phyloP scores from a whole-genome alignment of 2,113 vertebrate species.

The Lutjanus erythropterus region DNA sequence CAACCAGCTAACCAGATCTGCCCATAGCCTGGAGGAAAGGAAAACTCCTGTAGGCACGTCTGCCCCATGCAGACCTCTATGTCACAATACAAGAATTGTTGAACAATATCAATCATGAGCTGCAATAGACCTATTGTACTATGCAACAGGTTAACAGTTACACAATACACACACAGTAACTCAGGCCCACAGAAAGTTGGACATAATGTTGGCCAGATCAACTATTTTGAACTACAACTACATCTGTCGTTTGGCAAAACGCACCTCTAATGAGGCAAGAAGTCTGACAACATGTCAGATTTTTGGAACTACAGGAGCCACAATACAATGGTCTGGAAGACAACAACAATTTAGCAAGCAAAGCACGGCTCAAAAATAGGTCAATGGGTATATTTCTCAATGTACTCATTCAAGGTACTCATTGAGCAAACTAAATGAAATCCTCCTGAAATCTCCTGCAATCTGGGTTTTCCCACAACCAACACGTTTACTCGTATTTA shows the following conservation, averaged over 20 bases:
- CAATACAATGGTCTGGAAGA: background rate
- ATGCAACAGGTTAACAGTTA: background rate
- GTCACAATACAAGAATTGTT: background rate
- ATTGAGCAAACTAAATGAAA: background rate
- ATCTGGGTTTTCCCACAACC: background rate
- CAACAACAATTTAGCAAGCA: background rate
- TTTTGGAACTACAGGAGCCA: background rate
- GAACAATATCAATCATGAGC: background rate
- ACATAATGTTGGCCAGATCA: background rate
- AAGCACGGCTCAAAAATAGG: background rate
- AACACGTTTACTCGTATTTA: background rate
- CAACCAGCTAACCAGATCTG: background rate
- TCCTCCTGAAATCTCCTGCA: background rate
- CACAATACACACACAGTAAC: background rate
- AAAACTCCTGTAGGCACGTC: background rate
- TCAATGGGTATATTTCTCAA: background rate
- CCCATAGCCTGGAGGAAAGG: background rate
- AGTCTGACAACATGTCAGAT: background rate
- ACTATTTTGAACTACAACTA: conserved; percentile 7
- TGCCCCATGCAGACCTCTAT: background rate
- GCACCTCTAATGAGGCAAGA: background rate
- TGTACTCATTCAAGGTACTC: background rate
- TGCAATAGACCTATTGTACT: background rate
- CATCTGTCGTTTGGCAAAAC: background rate
- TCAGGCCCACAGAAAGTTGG: background rate